Base-by-base conservation (phyloP, 2,113 vertebrate genomes). In the Zosterops lateralis region DNA sequence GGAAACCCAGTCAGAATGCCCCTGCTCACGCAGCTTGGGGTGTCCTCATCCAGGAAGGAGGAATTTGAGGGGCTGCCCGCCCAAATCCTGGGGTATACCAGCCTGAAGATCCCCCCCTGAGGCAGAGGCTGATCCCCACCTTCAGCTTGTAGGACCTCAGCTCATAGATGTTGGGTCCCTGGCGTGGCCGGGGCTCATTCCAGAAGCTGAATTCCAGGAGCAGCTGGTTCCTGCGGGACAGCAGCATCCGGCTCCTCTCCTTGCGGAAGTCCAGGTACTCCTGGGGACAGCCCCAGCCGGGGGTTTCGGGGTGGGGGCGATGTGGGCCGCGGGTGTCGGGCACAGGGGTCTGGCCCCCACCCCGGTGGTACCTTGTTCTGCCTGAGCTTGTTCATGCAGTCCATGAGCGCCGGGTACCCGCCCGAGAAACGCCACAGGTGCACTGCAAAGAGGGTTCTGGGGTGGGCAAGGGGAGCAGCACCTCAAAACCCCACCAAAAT, bases 161-260 rank as follows among this genome's bases (percentile, higher is more conserved):
- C 92, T 99, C 99, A 2, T 99, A 99, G 94, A 99, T 97, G 95
- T 98, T 99, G 21, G 99, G 99, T 10, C 99, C 99, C 3, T 66
- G 78, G 70, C 98, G 98, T 15, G 99, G 99, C 66, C 95, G 79
- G 7, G 99, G 99, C 84, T 99, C 99, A 0, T 99, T 99, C 99
- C 99, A 99, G 96, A 99, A 99, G 92, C 99, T 99, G 97, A 99
- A 99, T 64, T 99, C 99, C 22, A 99, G 96, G 24, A 99, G 99
- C 87, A 99, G 97, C 96, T 99, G 99, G 94, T 99, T 99, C 93
- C 98, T 95, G 76, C 99, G 98, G 17, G 99, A 99, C 80, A 99
- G 95, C 95, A 99, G 96, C 99, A 99, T 99, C 64, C 97, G 97
- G 64, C 99, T 99, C 50, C 99, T 97, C 91, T 99, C 98, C 92